phyloP scores from a whole-genome alignment of 2,797 vertebrate genomes.

The Sebastes itinus region DNA sequence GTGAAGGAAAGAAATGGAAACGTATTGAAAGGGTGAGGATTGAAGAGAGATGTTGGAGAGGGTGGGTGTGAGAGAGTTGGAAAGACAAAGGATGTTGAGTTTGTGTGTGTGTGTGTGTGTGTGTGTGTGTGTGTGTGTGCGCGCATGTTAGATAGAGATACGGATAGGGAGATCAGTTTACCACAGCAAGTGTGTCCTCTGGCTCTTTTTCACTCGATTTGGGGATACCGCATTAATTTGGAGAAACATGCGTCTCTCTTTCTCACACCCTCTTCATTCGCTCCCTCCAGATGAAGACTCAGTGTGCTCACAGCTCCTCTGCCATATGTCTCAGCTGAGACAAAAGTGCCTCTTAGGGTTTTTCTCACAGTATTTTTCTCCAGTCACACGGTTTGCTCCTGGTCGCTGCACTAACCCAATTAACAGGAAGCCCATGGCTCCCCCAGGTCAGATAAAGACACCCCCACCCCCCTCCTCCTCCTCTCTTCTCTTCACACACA shows the following conservation, averaged over 20 bases:
- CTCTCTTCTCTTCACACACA: neutral
- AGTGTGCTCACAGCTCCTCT: conserved; percentile 72
- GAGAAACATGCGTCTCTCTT: conserved; percentile 69
- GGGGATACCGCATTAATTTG: conserved; percentile 79
- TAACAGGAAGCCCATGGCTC: conserved; percentile 78
- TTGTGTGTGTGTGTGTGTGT: neutral
- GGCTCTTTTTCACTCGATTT: conserved; percentile 79
- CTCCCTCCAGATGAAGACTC: conserved; percentile 78
- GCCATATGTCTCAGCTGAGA: conserved; percentile 81
- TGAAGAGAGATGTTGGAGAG: conserved; percentile 55
- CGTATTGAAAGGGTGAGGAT: conserved; percentile 70
- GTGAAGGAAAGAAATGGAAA: conserved; percentile 60
- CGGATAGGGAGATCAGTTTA: conserved; percentile 74
- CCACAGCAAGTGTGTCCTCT: conserved; percentile 76
- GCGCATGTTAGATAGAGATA: conserved; percentile 57
- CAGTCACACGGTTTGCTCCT: conserved; percentile 77
- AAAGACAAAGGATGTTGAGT: conserved; percentile 69
- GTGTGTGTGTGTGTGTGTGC: neutral
- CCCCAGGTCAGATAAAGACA: conserved; percentile 85
- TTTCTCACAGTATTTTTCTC: conserved; percentile 80
- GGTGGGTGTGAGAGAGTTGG: conserved; percentile 69
- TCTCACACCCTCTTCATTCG: conserved; percentile 61
- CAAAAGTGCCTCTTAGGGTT: conserved; percentile 79
- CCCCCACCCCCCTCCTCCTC: conserved; percentile 39
- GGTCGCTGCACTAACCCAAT: conserved; percentile 80